Evolutionary conservation across 1,140 invertebrate species (phyloP).

Genomic region (Micrasema minimum): DNA sequence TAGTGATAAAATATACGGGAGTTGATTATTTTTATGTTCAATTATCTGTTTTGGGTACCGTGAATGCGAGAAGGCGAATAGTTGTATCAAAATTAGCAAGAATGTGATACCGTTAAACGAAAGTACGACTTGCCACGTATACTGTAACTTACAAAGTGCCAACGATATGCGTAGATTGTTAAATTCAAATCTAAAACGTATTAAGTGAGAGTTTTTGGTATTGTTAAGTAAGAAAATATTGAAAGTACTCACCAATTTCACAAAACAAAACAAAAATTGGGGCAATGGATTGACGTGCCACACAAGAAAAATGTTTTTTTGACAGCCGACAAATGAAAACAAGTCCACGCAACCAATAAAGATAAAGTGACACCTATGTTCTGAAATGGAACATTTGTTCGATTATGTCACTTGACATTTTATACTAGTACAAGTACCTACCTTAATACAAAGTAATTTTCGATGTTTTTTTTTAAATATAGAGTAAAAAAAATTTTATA

Average conservation of each 20-base stretch:
- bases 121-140: constrained; percentile 5
- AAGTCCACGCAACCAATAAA: constrained; percentile 16
- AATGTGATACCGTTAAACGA: neutral
- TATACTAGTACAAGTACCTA: no score
- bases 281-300: constrained; percentile 2
- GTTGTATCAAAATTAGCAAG: neutral
- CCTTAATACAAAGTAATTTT: no score
- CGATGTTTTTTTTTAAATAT: no score
- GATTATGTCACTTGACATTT: constrained; percentile 9
- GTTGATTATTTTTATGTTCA: no score
- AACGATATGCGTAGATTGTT: no score
- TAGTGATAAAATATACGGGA: no score
- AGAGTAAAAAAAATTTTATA: no score
- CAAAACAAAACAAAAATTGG: constrained; percentile 19
- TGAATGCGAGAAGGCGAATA: no score
- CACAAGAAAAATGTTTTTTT: constrained; percentile 15
- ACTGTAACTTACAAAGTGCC: neutral
- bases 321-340: constrained; percentile 23
- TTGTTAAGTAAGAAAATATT: no score
- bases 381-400: constrained; percentile 9
- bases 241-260: constrained; percentile 14
- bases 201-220: no score
- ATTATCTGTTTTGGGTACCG: no score
- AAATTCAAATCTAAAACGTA: no score
- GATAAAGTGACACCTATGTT: constrained; percentile 22